Base-by-base conservation (phyloP, 2,797 vertebrate species). In the Gallinago solitaria region DNA sequence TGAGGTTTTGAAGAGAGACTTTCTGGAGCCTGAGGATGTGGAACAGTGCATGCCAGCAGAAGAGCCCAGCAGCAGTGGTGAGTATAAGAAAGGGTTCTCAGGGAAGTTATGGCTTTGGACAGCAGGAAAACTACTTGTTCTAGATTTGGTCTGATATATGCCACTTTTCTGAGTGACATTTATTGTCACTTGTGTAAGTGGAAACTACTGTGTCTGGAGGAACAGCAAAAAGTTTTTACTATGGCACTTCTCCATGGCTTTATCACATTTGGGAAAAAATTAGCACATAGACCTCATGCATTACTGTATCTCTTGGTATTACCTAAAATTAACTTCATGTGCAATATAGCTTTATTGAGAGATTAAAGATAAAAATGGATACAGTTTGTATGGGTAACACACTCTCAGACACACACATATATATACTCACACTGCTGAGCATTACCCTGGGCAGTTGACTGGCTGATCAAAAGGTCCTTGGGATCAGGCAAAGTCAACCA, bases 21-120 rank as follows among this genome's bases (percentile, higher is more conserved):
- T 64, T 76, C 83, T 96, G 51, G 74, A 95, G 51, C 88, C 87
- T 2, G 75, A 82, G 59, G 96, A 96, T 1, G 33, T 63, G 21
- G 96, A 97, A 64, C 97, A 96, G 95, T 77, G 73, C 59, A 83
- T 95, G 53, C 91, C 87, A 35, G 97, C 94, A 89, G 97, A 95
- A 51, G 95, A 97, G n/a, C 60, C 78, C n/a, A 91, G 97, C 78
- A 81, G 56, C 43, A 98, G 95, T 21, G 98, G 99, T 99, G 97
- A 97, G 98, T 79, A 33, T n/a, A 5, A 50, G 41, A 30, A 10
- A 25, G 24, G 30, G 57, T 32, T 23, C 39, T 59, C 9, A 1
- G 67, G 71, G 56, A 41, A 28, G 13, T 59, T 50, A 1, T 0
- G 2, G 35, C 9, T 90, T 77, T 37, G 50, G 45, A 25, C 43